Percentiles rank a stretch among this genome's conserved stretches.
phyloP scores from a whole-genome alignment of 64 coral and sea anemone genomes.

The Montipora foliosa region DNA sequence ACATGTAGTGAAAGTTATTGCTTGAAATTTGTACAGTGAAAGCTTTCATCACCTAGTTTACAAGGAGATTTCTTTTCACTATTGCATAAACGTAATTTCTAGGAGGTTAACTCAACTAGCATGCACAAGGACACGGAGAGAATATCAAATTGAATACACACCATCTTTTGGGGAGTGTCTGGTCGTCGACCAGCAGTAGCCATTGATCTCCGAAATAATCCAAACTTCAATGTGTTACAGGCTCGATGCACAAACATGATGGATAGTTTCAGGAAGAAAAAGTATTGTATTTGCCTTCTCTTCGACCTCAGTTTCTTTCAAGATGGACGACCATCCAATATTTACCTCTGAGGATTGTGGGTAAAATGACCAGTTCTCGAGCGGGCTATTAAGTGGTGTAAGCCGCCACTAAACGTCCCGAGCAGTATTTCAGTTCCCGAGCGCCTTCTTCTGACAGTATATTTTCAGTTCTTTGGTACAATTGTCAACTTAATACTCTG shows the following conservation, averaged over 20 bases:
- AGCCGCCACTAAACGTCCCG: no score
- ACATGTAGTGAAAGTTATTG: neutral
- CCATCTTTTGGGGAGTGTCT: slow-evolving; percentile 3
- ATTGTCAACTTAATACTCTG: no score
- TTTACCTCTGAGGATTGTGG: neutral
- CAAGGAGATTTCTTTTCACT: no score
- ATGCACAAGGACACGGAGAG: no score
- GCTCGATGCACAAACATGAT: slow-evolving; percentile 1
- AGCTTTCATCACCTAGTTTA: no score
- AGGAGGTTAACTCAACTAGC: no score
- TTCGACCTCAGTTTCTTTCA: neutral
- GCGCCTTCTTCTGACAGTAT: no score
- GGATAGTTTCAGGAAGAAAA: neutral
- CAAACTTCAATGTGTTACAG: slow-evolving; percentile 10
- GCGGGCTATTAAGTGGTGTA: no score
- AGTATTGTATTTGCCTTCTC: neutral
- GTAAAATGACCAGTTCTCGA: neutral
- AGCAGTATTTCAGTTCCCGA: no score
- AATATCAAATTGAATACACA: neutral
- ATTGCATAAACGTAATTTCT: no score
- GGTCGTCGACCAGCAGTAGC: slow-evolving; percentile 22
- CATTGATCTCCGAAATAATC: slow-evolving; percentile 34
- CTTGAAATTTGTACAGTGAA: no score
- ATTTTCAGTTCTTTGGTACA: no score
- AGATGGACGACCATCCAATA: neutral